phyloP scores from a whole-genome alignment of 2,797 vertebrate genomes.

The Lagocephalus sceleratus region DNA sequence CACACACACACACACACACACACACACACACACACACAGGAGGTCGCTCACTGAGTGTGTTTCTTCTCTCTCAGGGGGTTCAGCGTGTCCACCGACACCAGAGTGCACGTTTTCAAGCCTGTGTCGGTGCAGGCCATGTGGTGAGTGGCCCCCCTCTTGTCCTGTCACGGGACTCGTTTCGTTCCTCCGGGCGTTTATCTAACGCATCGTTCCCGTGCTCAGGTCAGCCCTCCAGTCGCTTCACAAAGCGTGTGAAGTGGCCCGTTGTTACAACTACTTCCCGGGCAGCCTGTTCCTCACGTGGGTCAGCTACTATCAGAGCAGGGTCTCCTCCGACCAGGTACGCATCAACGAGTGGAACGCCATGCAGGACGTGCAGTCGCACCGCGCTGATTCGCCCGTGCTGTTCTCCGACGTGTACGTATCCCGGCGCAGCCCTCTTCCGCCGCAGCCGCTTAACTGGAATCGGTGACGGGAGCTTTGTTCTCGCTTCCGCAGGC shows the following conservation, averaged over 20 bases:
- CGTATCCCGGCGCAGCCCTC: constrained; percentile 23
- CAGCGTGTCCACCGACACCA: constrained; percentile 94
- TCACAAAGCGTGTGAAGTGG: constrained; percentile 96
- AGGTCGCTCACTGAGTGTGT: no score
- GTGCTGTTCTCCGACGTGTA: constrained; percentile 95
- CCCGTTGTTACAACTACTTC: constrained; percentile 94
- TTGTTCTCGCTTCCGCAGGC: constrained; percentile 70
- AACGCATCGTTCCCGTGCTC: neutral
- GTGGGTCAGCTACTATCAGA: constrained; percentile 98
- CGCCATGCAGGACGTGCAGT: constrained; percentile 95
- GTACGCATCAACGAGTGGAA: constrained; percentile 97
- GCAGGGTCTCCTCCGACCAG: constrained; percentile 92
- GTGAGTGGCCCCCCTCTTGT: constrained; percentile 79
- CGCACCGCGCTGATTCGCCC: constrained; percentile 91
- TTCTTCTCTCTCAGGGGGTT: constrained; percentile 81
- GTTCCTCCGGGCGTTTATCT: no score
- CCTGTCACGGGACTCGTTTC: neutral
- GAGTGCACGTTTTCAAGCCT: constrained; percentile 95
- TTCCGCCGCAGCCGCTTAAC: neutral
- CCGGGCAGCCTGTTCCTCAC: constrained; percentile 97
- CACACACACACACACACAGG: no score
- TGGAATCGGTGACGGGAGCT: neutral
- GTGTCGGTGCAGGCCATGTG: constrained; percentile 99
- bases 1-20: no score
- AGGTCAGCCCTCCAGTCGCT: constrained; percentile 97